Conservation (phyloP, 2,888 invertebrate species). For the Junonia oenone region DNA sequence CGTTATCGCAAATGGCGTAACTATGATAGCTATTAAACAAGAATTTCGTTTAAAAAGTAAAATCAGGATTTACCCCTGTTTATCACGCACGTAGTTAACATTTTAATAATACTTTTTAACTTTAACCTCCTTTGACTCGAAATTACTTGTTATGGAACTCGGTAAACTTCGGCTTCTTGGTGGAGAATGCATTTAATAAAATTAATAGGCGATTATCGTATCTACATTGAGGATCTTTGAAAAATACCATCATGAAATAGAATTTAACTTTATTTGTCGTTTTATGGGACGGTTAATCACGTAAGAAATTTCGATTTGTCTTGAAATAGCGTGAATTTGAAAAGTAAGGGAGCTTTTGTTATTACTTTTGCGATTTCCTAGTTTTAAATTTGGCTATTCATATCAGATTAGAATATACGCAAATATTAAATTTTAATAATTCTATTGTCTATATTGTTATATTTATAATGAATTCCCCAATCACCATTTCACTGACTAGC, state of each 20-base stretch:
- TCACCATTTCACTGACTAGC: no score
- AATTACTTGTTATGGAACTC: neutral
- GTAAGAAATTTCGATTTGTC: neutral
- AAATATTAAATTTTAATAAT: no score
- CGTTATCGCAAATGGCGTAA: no score
- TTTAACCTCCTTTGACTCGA: neutral
- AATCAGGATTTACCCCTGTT: neutral
- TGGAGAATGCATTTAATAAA: conserved; percentile 5
- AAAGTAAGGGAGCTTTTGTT: neutral
- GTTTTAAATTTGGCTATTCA: no score
- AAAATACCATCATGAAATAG: conserved; percentile 1
- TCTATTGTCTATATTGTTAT: no score
- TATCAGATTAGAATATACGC: no score
- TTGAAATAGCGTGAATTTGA: neutral
- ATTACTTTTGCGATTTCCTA: no score
- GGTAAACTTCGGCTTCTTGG: neutral
- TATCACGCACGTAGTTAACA: neutral
- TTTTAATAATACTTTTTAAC: neutral
- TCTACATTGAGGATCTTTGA: conserved; percentile 10
- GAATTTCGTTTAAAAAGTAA: neutral
- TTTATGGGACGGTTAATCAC: neutral
- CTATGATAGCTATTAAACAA: neutral
- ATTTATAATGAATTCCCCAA: no score
- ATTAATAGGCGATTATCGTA: conserved; percentile 8
- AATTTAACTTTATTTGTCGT: neutral